Conservation (phyloP, 2,888 invertebrate species). For the Drosophila nr. perissopoda region DNA sequence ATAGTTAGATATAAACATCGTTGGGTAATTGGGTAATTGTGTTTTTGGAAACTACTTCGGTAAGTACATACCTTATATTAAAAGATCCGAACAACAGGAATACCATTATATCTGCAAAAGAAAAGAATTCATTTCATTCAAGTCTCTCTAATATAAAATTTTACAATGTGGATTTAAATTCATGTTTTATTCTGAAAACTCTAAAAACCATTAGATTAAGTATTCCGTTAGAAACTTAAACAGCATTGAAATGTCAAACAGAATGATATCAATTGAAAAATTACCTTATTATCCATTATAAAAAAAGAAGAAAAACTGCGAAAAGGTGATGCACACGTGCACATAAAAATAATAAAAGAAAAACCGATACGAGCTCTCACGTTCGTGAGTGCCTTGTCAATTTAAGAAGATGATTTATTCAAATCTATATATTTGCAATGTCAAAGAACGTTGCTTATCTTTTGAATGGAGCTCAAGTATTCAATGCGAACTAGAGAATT, state of each 20-base stretch:
- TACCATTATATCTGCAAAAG: conserved; percentile 12
- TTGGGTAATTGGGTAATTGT: conserved; percentile 62
- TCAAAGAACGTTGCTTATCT: not conserved
- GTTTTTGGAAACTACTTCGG: conserved; percentile 43
- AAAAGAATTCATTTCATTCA: not conserved
- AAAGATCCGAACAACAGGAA: not conserved
- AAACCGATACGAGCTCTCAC: not conserved
- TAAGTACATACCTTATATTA: conserved; percentile 56
- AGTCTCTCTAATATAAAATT: not conserved
- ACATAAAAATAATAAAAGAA: not conserved
- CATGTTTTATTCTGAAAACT: not conserved
- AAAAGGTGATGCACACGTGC: conserved; percentile 3
- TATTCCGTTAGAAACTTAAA: not conserved
- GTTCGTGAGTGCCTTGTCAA: not conserved
- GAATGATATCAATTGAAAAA: not conserved
- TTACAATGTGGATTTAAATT: not conserved
- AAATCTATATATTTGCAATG: not conserved
- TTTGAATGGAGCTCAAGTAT: not conserved
- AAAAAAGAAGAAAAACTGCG: not conserved
- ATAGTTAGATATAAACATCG: conserved; percentile 29
- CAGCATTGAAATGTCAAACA: not conserved
- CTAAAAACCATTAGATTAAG: not conserved
- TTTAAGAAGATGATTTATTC: not conserved
- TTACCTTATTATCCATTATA: not conserved
- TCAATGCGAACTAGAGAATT: not conserved